Evolutionary conservation across 2,113 vertebrate species (phyloP).

Genomic region (Lagopus muta): DNA sequence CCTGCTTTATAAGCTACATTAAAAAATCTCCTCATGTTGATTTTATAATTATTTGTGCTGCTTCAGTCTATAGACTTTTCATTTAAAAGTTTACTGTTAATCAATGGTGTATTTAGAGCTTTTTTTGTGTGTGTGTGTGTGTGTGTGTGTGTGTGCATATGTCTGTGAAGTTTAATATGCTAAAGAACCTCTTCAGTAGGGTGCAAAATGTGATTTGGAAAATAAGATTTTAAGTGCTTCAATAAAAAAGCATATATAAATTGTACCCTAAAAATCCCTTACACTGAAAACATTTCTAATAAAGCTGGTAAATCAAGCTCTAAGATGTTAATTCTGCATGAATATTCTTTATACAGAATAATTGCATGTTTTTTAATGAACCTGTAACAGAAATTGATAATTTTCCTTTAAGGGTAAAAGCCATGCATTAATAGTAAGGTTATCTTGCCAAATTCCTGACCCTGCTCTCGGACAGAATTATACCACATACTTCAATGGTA

Average conservation of each 20-base stretch:
- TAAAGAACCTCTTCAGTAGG: neutral
- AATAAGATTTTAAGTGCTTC: neutral
- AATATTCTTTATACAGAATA: neutral
- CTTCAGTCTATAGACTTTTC: neutral
- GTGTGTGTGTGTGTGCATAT: neutral
- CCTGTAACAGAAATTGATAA: neutral
- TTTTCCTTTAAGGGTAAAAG: neutral
- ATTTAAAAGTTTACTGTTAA: constrained; percentile 38
- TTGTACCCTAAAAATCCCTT: neutral
- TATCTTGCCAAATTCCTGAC: neutral
- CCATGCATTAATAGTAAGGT: neutral
- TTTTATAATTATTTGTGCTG: neutral
- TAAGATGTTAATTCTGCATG: neutral
- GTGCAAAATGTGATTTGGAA: neutral
- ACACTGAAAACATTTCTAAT: neutral
- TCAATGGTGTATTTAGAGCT: neutral
- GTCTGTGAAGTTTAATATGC: neutral
- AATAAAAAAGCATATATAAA: neutral
- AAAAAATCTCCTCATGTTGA: constrained; percentile 14
- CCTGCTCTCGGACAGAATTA: neutral
- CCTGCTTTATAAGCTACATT: neutral
- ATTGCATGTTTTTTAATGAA: neutral
- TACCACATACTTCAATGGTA: neutral
- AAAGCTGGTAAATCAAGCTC: neutral
- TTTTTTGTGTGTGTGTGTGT: neutral